Evolutionary conservation across 2,797 vertebrate genomes (phyloP).

Genomic region (Rhinoraja longicauda): DNA sequence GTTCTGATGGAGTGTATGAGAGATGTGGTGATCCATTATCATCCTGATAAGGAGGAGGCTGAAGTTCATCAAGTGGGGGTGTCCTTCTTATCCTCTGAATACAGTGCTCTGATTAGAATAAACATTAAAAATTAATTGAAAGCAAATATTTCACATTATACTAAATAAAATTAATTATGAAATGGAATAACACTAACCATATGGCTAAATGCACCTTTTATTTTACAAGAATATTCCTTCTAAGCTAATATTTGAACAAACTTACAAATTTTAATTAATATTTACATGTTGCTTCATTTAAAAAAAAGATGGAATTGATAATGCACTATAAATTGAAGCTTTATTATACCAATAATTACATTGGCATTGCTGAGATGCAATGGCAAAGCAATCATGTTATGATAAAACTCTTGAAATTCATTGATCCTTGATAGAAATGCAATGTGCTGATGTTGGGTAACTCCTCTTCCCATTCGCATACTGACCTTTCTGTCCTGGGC

Average conservation of each 20-base stretch:
- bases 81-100: slow-evolving; percentile 95
- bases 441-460: background rate
- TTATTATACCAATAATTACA: background rate
- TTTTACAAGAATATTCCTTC: background rate
- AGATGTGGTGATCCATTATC: slow-evolving; percentile 89
- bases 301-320: background rate
- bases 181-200: background rate
- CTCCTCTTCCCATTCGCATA: too few species aligned
- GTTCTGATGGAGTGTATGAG: slow-evolving; percentile 83
- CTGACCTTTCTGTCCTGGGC: too few species aligned
- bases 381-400: background rate
- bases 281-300: background rate
- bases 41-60: slow-evolving; percentile 91
- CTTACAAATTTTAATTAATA: background rate
- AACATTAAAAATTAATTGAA: slow-evolving; percentile 27
- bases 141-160: background rate
- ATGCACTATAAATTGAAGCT: background rate
- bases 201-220: background rate
- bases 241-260: background rate
- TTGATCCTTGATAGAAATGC: background rate
- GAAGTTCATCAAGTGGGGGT: slow-evolving; percentile 86
- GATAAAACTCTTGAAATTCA: background rate
- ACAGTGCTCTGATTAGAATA: slow-evolving; percentile 69
- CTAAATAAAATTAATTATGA: background rate
- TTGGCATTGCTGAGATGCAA: background rate